These are phyloP conservation scores for Drosophila mayri DNA, from an alignment of 1,140 invertebrate species.

Conservation along the genomic window DNA sequence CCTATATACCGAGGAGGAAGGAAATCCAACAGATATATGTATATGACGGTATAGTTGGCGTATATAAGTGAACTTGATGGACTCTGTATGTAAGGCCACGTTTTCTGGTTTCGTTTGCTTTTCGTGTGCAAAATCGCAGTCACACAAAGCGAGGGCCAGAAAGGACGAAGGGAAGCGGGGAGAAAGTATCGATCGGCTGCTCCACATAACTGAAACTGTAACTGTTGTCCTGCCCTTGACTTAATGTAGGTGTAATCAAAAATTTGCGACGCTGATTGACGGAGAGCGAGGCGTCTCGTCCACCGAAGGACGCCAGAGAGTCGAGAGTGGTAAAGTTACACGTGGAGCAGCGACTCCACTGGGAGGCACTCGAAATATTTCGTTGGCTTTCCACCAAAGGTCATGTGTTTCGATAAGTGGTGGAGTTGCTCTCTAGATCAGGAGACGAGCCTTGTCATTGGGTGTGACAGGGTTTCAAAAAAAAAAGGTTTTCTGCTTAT, in stretches of 20 bases:
- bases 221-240: constrained; percentile 76
- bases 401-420: not conserved
- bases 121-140: constrained; percentile 81
- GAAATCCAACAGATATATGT: constrained; percentile 50
- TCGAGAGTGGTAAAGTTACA: constrained; percentile 20
- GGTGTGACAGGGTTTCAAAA: not conserved
- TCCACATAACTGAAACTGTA: constrained; percentile 69
- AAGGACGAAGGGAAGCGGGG: constrained; percentile 9
- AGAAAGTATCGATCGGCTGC: constrained; percentile 73
- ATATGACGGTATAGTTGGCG: constrained; percentile 34
- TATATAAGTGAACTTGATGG: constrained; percentile 53
- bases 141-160: constrained; percentile 34
- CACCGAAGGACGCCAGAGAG: constrained; percentile 18
- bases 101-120: constrained; percentile 71
- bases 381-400: constrained; percentile 4
- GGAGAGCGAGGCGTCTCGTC: constrained; percentile 47
- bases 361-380: constrained; percentile 35
- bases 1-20: constrained; percentile 61
- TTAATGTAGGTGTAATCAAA: constrained; percentile 81
- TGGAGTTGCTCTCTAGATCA: constrained; percentile 5
- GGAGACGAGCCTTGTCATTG: not conserved
- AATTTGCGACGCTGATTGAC: constrained; percentile 82
- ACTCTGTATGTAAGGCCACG: constrained; percentile 60
- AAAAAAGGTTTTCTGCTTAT: no score
- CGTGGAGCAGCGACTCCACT: constrained; percentile 11